phyloP scores from a whole-genome alignment of 30 jellyfish, hydroid and myxozoan genomes.

The Chironex yamaguchii region DNA sequence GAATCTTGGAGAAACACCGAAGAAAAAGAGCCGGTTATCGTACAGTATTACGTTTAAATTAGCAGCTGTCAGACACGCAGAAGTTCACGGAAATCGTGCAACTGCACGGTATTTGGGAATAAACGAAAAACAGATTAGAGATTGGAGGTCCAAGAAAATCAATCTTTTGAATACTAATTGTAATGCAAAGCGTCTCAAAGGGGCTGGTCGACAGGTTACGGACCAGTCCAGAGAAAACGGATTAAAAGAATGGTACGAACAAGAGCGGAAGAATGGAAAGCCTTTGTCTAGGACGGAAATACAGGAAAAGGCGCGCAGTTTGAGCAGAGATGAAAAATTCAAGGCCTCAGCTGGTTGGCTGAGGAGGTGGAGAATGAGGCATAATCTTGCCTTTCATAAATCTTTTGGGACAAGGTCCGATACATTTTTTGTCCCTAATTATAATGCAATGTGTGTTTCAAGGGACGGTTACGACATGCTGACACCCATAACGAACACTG shows the following conservation, averaged over 20 bases:
- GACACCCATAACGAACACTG: slow-evolving; percentile 42
- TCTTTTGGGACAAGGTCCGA: slow-evolving; percentile 32
- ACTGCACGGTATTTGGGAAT: slow-evolving; percentile 91
- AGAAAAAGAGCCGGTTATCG: slow-evolving; percentile 80
- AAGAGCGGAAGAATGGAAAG: slow-evolving; percentile 22
- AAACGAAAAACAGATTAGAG: slow-evolving; percentile 88
- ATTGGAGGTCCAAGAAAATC: slow-evolving; percentile 92
- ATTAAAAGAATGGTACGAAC: neutral
- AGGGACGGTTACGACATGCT: slow-evolving; percentile 46
- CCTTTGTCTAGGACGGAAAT: slow-evolving; percentile 14
- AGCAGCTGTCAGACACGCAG: slow-evolving; percentile 93
- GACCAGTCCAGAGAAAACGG: slow-evolving; percentile 17
- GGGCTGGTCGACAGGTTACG: slow-evolving; percentile 86
- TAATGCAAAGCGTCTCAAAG: slow-evolving; percentile 91
- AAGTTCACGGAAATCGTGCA: slow-evolving; percentile 93
- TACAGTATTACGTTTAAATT: slow-evolving; percentile 87
- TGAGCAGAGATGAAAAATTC: slow-evolving; percentile 56
- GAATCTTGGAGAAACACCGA: neutral
- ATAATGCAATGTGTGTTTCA: slow-evolving; percentile 40
- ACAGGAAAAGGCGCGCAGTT: slow-evolving; percentile 45
- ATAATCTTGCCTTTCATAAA: slow-evolving; percentile 26
- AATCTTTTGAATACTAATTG: slow-evolving; percentile 84
- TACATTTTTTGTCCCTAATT: slow-evolving; percentile 14
- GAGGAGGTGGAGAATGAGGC: slow-evolving; percentile 78
- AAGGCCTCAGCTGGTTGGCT: slow-evolving; percentile 75